Evolutionary conservation across 35 echinoderm and acorn worm species (phyloP).

Genomic region (Strongylocentrotus purpuratus): DNA sequence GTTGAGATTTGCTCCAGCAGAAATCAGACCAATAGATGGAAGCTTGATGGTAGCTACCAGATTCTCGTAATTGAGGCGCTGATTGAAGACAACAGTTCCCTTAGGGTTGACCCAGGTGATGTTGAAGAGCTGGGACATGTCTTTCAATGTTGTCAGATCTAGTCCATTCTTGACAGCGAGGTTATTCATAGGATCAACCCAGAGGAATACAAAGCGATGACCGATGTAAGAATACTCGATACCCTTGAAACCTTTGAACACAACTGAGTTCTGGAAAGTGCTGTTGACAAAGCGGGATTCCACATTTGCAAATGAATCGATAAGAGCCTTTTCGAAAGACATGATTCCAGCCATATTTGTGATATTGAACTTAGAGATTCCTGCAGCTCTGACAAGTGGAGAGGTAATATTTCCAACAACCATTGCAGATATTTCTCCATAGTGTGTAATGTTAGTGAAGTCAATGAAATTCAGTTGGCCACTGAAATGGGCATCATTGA

Average conservation of each 20-base stretch:
- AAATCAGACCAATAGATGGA: constrained; percentile 69
- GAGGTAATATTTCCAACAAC: constrained; percentile 49
- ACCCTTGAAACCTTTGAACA: constrained; percentile 1
- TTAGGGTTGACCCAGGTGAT: constrained; percentile 37
- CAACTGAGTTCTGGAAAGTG: neutral
- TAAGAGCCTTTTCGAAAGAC: constrained; percentile 10
- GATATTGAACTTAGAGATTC: constrained; percentile 20
- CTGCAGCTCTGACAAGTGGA: constrained; percentile 53
- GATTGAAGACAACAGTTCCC: constrained; percentile 51
- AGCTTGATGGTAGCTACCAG: constrained; percentile 53
- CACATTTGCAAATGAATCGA: neutral
- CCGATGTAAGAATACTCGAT: neutral
- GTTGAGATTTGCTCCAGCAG: constrained; percentile 69
- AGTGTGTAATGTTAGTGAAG: constrained; percentile 43
- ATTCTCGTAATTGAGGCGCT: constrained; percentile 60
- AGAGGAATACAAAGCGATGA: neutral
- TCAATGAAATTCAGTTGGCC: neutral
- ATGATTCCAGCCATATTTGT: constrained; percentile 47
- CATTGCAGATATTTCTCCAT: constrained; percentile 1
- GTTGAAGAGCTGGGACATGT: constrained; percentile 49
- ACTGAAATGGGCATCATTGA: neutral
- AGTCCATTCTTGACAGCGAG: constrained; percentile 24
- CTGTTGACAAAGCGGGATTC: neutral
- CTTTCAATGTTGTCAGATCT: constrained; percentile 44
- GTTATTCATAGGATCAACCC: constrained; percentile 41